Base-by-base conservation (phyloP, 2,888 invertebrate genomes). In the Leptura quadrifasciata region DNA sequence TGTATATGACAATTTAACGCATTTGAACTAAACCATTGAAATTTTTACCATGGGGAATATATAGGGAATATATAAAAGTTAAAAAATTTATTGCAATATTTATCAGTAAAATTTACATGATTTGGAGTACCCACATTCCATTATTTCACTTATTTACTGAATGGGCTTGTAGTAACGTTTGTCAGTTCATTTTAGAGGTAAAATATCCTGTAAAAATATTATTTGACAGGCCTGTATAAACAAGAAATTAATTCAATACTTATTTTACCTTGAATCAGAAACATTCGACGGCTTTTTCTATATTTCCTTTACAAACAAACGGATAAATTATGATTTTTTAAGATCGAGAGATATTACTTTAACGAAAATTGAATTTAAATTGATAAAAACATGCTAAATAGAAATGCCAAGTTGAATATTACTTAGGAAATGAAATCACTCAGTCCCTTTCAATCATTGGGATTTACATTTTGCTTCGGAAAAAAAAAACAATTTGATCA, bases 361-460 rank as follows among this genome's bases (percentile, higher is more conserved):
- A 18, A 39, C 39, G 18, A 47, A 39, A 65, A 39, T 21, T 4
- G 20, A 65, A 47, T 18, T 47, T n/a, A 39, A 47, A 47, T 39
- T 65, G 15, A 39, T 20, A 65, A 39, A 39, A 65, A 65, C 20
- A 65, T 15, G 17, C 5, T 31, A 31, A 63, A 31, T 63, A 64
- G 39, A 64, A 39, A 47, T 15, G 39, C 9, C 64, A 65, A 39
- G 21, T 39, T 17, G 47, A 67, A 54, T 54, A 67, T 67, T 52
- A 20, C 52, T 67, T 35, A 54, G 65, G 65, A 67, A 67, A 67
- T 67, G 54, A 67, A 67, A 52, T 67, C 54, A 54, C 65, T 27
- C 24, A 54, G 54, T 67, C 54, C 65, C 52, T n/a, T 52, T 47
- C 54, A 20, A 54, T 67, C 65, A 67, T n/a, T 54, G 54, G 54